A percentile compares a stretch with the other conserved stretches of the same genome.
Evolutionary conservation across 2,888 invertebrate genomes (phyloP).

Genomic region (Epicampocera succincta): DNA sequence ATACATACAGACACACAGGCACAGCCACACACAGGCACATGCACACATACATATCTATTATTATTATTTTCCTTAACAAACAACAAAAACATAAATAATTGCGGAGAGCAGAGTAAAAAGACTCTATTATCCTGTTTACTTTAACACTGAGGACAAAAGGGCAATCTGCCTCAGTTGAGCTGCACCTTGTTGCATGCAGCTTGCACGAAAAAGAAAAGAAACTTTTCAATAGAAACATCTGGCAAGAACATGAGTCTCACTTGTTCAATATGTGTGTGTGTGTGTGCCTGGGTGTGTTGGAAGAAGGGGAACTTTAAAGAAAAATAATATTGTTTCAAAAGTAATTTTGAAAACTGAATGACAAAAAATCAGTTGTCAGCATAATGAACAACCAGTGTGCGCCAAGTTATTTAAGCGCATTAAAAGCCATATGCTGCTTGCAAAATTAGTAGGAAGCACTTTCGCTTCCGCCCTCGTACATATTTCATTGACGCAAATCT

Average conservation of each 20-base stretch:
- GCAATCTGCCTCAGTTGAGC: not conserved
- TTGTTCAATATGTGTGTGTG: not conserved
- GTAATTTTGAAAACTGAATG: not conserved
- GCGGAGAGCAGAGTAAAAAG: slow-evolving; percentile 15
- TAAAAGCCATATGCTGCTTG: too few relatives aligned
- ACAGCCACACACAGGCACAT: not conserved
- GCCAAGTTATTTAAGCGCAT: too few relatives aligned
- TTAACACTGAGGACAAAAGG: slow-evolving; percentile 12
- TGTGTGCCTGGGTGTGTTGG: too few relatives aligned
- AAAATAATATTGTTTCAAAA: not conserved
- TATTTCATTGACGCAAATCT: not conserved
- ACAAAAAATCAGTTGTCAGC: too few relatives aligned
- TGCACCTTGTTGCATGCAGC: slow-evolving; percentile 61
- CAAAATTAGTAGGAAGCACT: not conserved
- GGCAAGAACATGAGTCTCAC: slow-evolving; percentile 22
- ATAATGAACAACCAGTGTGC: too few relatives aligned
- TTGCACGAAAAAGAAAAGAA: slow-evolving; percentile 14
- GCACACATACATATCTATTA: not conserved
- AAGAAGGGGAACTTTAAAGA: too few relatives aligned
- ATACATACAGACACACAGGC: not conserved
- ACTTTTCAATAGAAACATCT: slow-evolving; percentile 32
- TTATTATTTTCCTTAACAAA: slow-evolving; percentile 13
- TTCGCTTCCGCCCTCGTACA: not conserved
- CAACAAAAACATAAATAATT: slow-evolving; percentile 49
- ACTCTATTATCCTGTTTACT: slow-evolving; percentile 38